Percentiles rank a stretch among this genome's conserved stretches.
Conservation (phyloP, 2,888 invertebrate genomes). For the Sericinus montela region DNA sequence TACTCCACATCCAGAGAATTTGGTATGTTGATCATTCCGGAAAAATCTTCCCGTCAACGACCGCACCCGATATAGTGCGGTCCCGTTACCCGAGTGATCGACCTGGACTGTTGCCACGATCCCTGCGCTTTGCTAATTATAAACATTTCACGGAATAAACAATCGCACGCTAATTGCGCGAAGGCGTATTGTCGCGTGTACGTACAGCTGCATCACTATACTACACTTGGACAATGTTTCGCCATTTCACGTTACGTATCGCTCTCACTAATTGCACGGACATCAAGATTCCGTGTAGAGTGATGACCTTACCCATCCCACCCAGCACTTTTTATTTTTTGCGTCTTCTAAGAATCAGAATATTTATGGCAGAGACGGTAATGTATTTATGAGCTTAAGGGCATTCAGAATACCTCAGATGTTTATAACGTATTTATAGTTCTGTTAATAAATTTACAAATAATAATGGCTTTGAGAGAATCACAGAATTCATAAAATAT, state of each 20-base stretch:
- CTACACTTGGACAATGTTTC: constrained; percentile 40
- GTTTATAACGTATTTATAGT: too few species aligned
- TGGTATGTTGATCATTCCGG: constrained; percentile 48
- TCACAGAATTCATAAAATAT: too few species aligned
- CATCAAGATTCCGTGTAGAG: constrained; percentile 29
- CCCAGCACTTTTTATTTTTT: not conserved
- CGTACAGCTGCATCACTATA: constrained; percentile 28
- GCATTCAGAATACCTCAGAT: too few species aligned
- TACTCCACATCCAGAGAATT: constrained; percentile 31
- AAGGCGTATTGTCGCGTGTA: constrained; percentile 51
- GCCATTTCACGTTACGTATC: constrained; percentile 40
- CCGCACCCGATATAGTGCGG: constrained; percentile 65
- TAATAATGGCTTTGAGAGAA: too few species aligned
- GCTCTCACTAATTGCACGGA: constrained; percentile 38
- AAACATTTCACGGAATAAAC: constrained; percentile 49
- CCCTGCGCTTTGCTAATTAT: constrained; percentile 66
- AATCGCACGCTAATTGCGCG: constrained; percentile 48
- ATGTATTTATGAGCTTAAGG: too few species aligned
- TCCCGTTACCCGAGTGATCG: constrained; percentile 74
- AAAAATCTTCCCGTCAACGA: constrained; percentile 63
- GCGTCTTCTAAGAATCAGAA: too few species aligned
- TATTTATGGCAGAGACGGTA: too few species aligned
- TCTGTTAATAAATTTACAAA: too few species aligned
- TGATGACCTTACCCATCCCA: constrained; percentile 24
- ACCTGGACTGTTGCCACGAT: constrained; percentile 72